A percentile compares a stretch with the other conserved stretches of the same genome.
Evolutionary conservation across 2,888 invertebrate genomes (phyloP).

Genomic region (Caenorhabditis sp.): DNA sequence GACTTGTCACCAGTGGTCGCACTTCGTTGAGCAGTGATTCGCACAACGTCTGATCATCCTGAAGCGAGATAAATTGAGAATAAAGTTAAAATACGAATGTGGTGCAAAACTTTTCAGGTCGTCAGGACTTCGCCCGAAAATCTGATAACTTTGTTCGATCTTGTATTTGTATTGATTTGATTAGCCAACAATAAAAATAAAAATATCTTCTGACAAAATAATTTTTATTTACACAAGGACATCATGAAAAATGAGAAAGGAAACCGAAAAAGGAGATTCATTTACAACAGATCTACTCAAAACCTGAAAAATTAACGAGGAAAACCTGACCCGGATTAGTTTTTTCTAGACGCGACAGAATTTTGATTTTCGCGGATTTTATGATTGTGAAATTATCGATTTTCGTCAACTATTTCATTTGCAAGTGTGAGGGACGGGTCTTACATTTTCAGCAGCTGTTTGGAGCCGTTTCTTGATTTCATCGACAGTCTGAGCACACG

Average conservation of each 20-base stretch:
- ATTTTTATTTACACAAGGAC: constrained; percentile 29
- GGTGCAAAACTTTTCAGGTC: constrained; percentile 22
- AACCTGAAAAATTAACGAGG: constrained; percentile 28
- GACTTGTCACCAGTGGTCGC: constrained; percentile 71
- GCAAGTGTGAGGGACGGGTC: constrained; percentile 55
- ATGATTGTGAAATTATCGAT: constrained; percentile 58
- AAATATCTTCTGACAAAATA: constrained; percentile 16
- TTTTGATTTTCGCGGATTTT: constrained; percentile 21
- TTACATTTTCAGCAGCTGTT: constrained; percentile 81
- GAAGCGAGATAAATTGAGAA: constrained; percentile 50
- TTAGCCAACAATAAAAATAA: not conserved
- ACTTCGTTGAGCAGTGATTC: constrained; percentile 69
- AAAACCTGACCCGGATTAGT: constrained; percentile 19
- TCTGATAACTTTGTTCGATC: not conserved
- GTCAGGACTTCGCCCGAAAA: constrained; percentile 4
- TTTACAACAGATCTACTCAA: constrained; percentile 20
- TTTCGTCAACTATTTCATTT: constrained; percentile 33
- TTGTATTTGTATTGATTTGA: constrained; percentile 1
- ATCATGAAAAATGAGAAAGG: not conserved
- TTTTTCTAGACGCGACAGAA: constrained; percentile 1
- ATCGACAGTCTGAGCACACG: constrained; percentile 73
- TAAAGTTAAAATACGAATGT: not conserved
- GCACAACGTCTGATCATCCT: constrained; percentile 67
- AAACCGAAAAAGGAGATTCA: constrained; percentile 2
- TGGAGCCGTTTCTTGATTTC: constrained; percentile 80